Evolutionary conservation across 2,888 invertebrate genomes (phyloP).

Genomic region (Myopa testacea): DNA sequence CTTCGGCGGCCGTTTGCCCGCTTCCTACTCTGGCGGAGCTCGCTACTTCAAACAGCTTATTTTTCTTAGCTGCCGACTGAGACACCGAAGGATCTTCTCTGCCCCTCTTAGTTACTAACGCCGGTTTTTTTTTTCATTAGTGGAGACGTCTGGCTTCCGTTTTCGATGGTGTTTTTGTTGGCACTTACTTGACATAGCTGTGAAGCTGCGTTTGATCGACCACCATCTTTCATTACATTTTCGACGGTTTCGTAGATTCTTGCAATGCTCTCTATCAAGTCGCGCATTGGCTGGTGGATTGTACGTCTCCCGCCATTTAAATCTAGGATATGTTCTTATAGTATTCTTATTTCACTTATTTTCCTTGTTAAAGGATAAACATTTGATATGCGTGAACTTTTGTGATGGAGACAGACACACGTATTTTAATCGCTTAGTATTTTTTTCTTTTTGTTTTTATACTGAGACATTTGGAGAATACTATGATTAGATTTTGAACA

Average conservation of each 20-base stretch:
- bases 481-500: too few species aligned
- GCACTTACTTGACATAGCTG: not conserved
- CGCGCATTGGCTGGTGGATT: conserved; percentile 16
- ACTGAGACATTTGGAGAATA: too few species aligned
- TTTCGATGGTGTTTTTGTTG: not conserved
- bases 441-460: too few species aligned
- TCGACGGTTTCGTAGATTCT: not conserved
- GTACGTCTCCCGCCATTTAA: not conserved
- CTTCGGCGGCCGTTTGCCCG: not conserved
- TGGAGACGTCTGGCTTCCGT: not conserved
- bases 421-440: too few species aligned
- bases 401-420: too few species aligned
- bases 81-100: not conserved
- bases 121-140: not conserved
- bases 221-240: not conserved
- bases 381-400: too few species aligned
- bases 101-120: not conserved
- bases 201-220: not conserved
- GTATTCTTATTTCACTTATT: too few species aligned
- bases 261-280: not conserved
- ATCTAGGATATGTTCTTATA: too few species aligned
- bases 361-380: too few species aligned
- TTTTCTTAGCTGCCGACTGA: not conserved
- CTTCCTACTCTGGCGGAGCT: not conserved
- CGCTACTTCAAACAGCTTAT: not conserved